A percentile compares a stretch with the other conserved stretches of the same genome.
phyloP scores from a whole-genome alignment of 2,888 invertebrate species.

The Chymomyza procnemis region DNA sequence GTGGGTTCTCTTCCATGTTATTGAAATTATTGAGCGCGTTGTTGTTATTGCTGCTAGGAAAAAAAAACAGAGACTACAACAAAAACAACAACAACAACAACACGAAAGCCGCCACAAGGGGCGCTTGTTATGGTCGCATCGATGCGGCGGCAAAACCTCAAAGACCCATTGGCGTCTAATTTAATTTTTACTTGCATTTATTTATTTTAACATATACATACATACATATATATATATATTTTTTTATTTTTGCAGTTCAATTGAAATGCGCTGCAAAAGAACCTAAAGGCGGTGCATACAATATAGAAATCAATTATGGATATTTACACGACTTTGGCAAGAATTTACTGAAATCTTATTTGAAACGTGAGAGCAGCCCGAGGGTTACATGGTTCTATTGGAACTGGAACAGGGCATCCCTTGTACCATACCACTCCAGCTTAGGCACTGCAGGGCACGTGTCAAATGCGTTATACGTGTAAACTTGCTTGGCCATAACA shows the following conservation, averaged over 20 bases:
- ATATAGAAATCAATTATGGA: conserved; percentile 8
- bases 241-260: conserved; percentile 38
- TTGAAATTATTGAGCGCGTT: neutral
- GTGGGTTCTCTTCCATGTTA: conserved; percentile 33
- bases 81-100: conserved; percentile 17
- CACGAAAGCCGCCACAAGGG: conserved; percentile 32
- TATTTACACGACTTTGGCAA: neutral
- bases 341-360: neutral
- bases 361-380: neutral
- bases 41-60: conserved; percentile 13
- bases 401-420: neutral
- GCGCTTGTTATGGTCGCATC: conserved; percentile 46
- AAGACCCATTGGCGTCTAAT: conserved; percentile 38
- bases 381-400: neutral
- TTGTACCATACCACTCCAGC: too few relatives aligned
- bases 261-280: conserved; percentile 51
- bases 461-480: neutral
- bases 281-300: conserved; percentile 3
- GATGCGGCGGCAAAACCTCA: conserved; percentile 61
- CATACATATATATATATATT: too few relatives aligned
- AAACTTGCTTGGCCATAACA: neutral
- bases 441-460: neutral
- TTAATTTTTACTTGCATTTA: conserved; percentile 17
- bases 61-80: conserved; percentile 37
- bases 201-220: too few relatives aligned